Evolutionary conservation across 2,888 invertebrate species (phyloP), one percentile per base, ranked within the genome.

Genomic region (Pediacus dermestoides): DNA sequence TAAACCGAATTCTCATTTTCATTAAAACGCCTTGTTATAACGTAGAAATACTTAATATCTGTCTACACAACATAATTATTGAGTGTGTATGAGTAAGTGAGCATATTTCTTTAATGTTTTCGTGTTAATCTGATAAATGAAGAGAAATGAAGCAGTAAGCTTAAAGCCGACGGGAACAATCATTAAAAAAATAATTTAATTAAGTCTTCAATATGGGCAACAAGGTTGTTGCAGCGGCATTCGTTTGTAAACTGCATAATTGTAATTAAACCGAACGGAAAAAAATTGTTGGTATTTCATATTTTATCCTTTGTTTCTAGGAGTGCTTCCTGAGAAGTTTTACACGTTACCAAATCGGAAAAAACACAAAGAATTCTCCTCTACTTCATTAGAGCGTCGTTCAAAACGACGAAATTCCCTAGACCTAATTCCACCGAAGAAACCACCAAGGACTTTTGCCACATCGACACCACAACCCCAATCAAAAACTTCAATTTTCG

Each of bases 261-360:
- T 23, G 23, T 23, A 23, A 23, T 23, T 23, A 9, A 23, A 23
- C 10, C 10, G 23, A 23, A n/a, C 9, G 23, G 3, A 23, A 3
- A 3, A 23, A 23, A 23, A 6, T 4, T 23, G 23, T 23, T 18
- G 18, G 8, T 6, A 6, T 6, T 6, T 18, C 8, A 18, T 8
- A 18, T 18, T 18, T 18, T 18, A 6, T 18, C 18, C 8, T 8
- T 18, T 18, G 8, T 18, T 18, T 18, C 21, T 57, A 69, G 69
- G 65, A 43, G 52, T 49, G 7, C 45, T 48, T 22, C 75, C 78
- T n/a, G 77, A 77, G 31, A 80, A 81, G 56, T 84, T 82, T 60
- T 80, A 77, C 70, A 84, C 82, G 7, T 71, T 82, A 57, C 85
- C 78, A 31, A 79, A 74, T 57, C 77, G 80, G 54, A 77, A 71